These are phyloP conservation scores for Chrysolina haemoptera DNA, from an alignment of 2,888 invertebrate genomes.

Conservation along the genomic window DNA sequence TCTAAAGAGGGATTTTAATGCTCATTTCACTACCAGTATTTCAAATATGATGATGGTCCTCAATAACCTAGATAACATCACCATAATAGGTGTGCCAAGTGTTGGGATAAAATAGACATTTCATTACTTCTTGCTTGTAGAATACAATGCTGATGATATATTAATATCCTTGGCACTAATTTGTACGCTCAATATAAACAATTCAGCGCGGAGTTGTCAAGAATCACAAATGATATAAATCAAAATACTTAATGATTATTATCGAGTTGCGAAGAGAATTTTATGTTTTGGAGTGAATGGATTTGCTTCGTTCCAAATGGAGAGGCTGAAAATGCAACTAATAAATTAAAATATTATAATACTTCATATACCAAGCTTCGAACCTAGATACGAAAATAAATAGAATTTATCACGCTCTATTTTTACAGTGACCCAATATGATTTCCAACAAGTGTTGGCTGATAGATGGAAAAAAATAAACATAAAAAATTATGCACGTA, in stretches of 20 bases:
- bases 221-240: constrained; percentile 21
- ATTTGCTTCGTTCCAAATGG: neutral
- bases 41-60: neutral
- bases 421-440: constrained; percentile 26
- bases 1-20: no score
- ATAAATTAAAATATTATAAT: constrained; percentile 7
- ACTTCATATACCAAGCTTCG: neutral
- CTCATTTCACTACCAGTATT: neutral
- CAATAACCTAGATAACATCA: neutral
- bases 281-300: neutral
- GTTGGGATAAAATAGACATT: neutral
- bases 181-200: neutral
- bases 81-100: neutral
- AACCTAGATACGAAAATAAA: constrained; percentile 22
- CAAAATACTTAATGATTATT: constrained; percentile 17
- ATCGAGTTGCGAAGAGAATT: neutral
- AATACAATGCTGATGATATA: neutral
- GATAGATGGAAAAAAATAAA: neutral
- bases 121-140: neutral
- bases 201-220: neutral
- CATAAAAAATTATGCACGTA: neutral
- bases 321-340: neutral
- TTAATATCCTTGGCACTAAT: constrained; percentile 26
- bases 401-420: constrained; percentile 26
- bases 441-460: constrained; percentile 14